Evolutionary conservation across 2,888 invertebrate genomes (phyloP).

Genomic region (Sicus ferrugineus): DNA sequence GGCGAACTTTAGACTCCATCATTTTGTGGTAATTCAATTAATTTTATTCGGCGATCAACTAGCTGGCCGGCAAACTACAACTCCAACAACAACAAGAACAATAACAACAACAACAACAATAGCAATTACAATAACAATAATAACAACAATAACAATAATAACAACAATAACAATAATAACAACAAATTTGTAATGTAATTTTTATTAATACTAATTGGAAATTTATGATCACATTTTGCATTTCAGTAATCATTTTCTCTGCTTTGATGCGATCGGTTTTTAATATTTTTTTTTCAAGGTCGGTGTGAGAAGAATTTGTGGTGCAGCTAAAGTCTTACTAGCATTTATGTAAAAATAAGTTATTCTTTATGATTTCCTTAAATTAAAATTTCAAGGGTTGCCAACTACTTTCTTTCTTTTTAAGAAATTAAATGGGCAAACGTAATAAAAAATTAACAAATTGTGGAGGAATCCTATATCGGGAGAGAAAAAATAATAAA

Average conservation of each 20-base stretch:
- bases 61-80: no score
- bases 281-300: not conserved
- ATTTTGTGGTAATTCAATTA: slow-evolving; percentile 28
- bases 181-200: slow-evolving; percentile 6
- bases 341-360: no score
- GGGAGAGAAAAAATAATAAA: no score
- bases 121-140: no score
- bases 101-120: no score
- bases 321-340: not conserved
- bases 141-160: no score
- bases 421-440: no score
- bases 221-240: slow-evolving; percentile 27
- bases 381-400: not conserved
- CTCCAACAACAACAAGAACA: no score
- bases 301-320: slow-evolving; percentile 2
- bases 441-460: no score
- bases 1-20: not conserved
- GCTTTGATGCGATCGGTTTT: not conserved
- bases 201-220: slow-evolving; percentile 33
- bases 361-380: not conserved
- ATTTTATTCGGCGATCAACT: slow-evolving; percentile 16
- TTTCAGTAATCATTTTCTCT: not conserved
- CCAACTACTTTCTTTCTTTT: no score
- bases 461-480: no score
- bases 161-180: no score